phyloP scores from a whole-genome alignment of 1,140 invertebrate species.

The Goniozus legneri region DNA sequence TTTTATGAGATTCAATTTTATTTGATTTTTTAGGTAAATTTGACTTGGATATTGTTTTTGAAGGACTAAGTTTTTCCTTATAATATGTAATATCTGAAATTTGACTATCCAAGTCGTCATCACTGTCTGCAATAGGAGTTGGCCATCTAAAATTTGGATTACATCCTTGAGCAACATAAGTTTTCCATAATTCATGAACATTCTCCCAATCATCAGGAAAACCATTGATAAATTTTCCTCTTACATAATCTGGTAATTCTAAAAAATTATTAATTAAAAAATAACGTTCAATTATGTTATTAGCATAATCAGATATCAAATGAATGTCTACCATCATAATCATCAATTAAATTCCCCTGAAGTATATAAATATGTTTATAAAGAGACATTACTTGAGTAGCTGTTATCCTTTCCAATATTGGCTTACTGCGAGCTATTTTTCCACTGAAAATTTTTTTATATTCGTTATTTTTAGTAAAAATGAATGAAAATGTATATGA shows the following conservation, averaged over 20 bases:
- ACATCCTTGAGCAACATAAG: constrained; percentile 25
- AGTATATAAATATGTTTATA: constrained; percentile 37
- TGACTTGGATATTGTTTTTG: neutral
- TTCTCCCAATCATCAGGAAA: constrained; percentile 51
- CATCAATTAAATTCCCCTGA: constrained; percentile 35
- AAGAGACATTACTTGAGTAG: constrained; percentile 27
- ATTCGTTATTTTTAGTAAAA: neutral
- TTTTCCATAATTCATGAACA: constrained; percentile 38
- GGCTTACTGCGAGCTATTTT: constrained; percentile 37
- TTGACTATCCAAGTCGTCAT: constrained; percentile 42
- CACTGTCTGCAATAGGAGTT: constrained; percentile 38
- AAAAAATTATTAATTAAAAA: constrained; percentile 1
- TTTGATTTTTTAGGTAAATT: neutral
- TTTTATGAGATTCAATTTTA: constrained; percentile 1
- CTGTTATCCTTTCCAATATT: constrained; percentile 28
- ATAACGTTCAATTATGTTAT: neutral
- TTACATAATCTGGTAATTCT: constrained; percentile 44
- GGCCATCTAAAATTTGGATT: constrained; percentile 41
- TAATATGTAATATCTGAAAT: constrained; percentile 27
- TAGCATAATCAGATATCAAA: neutral
- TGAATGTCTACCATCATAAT: constrained; percentile 27
- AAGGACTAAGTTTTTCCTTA: constrained; percentile 8
- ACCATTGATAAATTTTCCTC: constrained; percentile 43
- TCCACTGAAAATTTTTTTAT: constrained; percentile 22
- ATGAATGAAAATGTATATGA: neutral